Evolutionary conservation across 2,797 vertebrate genomes (phyloP), one percentile per base, ranked within the genome.

Genomic region (Ptychobarbus kaznakovi): DNA sequence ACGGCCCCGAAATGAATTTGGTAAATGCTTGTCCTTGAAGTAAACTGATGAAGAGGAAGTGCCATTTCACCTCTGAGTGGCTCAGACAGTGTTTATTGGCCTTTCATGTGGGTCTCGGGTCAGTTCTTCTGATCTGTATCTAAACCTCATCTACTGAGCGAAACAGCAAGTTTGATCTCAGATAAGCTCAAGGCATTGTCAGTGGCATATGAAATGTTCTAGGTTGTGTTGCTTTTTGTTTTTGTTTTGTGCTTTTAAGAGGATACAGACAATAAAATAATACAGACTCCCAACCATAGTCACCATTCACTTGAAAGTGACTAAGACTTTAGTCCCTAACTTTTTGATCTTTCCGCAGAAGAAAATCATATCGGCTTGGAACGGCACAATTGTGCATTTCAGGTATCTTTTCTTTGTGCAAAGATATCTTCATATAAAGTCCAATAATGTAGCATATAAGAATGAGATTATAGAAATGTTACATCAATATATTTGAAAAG

Each of bases 81-180:
- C 74, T 89, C 40, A 28, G 49, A 81, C 46, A 53, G 70, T 83
- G 72, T 76, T 72, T 79, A 82, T 79, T 94, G 92, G 93, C 56
- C n/a, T 56, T 93, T 92, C 92, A 93, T 95, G 94, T 94, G 83
- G 89, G 91, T 87, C 92, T 89, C 91, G 49, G 68, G 49, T 80
- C 49, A 68, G 61, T 80, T 61, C 38, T 74, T 25, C 63, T 80
- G 32, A 80, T 69, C 44, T 65, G 58, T 76, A 63, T 66, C 35
- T 61, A 51, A 79, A n/a, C n/a, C 32, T 76, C 46, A 40, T 65
- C 86, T 66, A 65, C 79, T 82, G 35, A 84, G 76, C 80, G 53
- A 58, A 65, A 61, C 49, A 25, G 38, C 25, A 58, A 84, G 81
- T 81, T 56, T 74, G 69, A 83, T 72, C 66, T 65, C 15, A 80